phyloP scores from a whole-genome alignment of 2,797 vertebrate species.

The Nyctalus aviator region DNA sequence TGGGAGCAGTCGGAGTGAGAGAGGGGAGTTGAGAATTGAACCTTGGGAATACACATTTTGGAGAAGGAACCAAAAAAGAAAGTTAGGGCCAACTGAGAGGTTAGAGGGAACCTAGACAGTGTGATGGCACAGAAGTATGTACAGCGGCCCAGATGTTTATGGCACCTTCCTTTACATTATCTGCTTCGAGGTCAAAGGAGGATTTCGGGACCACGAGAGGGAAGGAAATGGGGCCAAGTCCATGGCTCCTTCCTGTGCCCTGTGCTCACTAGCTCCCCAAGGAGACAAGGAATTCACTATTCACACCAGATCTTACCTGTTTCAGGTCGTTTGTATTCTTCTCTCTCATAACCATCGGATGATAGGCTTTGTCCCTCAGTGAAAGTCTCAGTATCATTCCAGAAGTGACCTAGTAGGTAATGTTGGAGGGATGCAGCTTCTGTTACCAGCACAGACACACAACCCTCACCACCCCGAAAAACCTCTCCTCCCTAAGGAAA shows the following conservation, averaged over 20 bases:
- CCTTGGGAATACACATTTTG: neutral
- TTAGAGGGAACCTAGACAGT: neutral
- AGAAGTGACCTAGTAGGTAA: neutral
- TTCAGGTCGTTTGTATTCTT: neutral
- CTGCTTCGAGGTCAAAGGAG: neutral
- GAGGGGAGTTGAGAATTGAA: neutral
- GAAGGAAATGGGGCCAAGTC: neutral
- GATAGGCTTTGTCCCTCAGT: neutral
- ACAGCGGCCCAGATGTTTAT: neutral
- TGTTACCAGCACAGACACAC: no score
- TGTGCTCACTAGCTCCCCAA: neutral
- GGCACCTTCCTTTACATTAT: neutral
- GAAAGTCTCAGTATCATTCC: neutral
- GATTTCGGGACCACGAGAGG: neutral
- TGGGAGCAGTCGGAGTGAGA: neutral
- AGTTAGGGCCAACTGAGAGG: neutral
- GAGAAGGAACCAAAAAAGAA: constrained; percentile 1
- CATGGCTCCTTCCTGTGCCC: neutral
- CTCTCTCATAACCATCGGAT: neutral
- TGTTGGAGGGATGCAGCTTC: neutral
- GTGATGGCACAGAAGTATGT: neutral
- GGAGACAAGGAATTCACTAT: neutral
- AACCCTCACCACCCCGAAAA: neutral
- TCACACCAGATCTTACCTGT: neutral
- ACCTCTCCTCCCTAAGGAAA: neutral